phyloP scores from a whole-genome alignment of 2,113 vertebrate genomes.

The Mungos mungo region DNA sequence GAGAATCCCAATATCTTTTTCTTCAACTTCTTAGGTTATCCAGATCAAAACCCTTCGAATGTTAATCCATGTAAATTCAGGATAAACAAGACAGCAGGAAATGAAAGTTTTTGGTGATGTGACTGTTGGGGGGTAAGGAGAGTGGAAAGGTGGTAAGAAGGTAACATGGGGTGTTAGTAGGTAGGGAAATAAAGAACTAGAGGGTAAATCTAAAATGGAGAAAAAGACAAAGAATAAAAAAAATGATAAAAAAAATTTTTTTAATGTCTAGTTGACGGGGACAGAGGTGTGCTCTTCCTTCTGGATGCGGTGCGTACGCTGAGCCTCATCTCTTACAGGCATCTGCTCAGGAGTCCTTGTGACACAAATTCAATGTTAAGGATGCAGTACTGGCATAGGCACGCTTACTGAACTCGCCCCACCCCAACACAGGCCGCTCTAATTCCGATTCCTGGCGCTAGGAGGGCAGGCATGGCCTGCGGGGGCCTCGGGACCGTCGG shows the following conservation, averaged over 20 bases:
- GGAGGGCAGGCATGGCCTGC: neutral
- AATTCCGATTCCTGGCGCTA: neutral
- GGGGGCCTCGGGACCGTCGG: neutral
- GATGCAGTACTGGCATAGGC: neutral
- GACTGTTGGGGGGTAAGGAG: neutral
- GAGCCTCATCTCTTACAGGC: neutral
- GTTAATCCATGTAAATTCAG: neutral
- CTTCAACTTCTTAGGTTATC: neutral
- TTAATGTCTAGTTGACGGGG: neutral
- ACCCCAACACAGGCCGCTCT: neutral
- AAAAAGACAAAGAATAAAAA: neutral
- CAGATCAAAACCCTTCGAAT: neutral
- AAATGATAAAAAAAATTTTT: neutral
- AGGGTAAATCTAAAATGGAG: neutral
- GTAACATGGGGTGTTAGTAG: neutral
- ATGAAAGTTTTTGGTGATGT: neutral
- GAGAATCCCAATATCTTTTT: neutral
- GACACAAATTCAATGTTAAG: neutral
- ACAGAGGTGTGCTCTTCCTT: neutral
- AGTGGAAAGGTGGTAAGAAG: neutral
- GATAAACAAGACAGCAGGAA: slow-evolving; percentile 23
- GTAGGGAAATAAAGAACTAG: neutral
- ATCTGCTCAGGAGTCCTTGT: neutral
- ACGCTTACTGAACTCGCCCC: neutral
- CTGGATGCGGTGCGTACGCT: neutral